Evolutionary conservation across 2,888 invertebrate genomes (phyloP).

Genomic region (Tethea ocularis): DNA sequence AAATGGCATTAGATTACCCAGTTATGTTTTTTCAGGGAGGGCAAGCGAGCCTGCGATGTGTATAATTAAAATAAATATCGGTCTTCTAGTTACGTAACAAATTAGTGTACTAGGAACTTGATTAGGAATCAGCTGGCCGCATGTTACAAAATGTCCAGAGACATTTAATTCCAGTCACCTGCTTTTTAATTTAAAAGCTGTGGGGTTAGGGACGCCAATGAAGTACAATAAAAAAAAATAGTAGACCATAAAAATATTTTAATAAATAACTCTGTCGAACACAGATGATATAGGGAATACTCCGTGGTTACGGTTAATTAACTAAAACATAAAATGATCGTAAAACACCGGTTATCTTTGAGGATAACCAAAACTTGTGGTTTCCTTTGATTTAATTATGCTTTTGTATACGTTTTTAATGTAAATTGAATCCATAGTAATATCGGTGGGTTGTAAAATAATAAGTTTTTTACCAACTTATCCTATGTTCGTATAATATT

Average conservation of each 20-base stretch:
- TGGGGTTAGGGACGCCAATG: not conserved
- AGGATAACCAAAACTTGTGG: not conserved
- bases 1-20: too few species aligned
- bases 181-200: not conserved
- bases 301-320: constrained; percentile 1
- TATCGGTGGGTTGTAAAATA: not conserved
- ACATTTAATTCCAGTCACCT: not conserved
- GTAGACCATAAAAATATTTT: not conserved
- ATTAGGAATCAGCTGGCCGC: too few species aligned
- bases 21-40: too few species aligned
- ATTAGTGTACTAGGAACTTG: too few species aligned
- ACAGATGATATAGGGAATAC: not conserved
- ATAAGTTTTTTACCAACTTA: not conserved
- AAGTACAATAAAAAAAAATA: not conserved
- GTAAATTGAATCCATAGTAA: not conserved
- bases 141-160: too few species aligned
- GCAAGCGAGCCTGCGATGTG: too few species aligned
- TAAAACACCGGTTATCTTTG: constrained; percentile 2
- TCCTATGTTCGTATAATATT: too few species aligned
- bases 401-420: not conserved
- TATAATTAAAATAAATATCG: too few species aligned
- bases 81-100: too few species aligned
- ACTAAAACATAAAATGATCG: not conserved
- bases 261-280: not conserved
- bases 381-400: not conserved